A percentile compares a stretch with the other conserved stretches of the same genome.
Conservation (phyloP, 2,113 vertebrate species). For the Entelurus aequoreus region DNA sequence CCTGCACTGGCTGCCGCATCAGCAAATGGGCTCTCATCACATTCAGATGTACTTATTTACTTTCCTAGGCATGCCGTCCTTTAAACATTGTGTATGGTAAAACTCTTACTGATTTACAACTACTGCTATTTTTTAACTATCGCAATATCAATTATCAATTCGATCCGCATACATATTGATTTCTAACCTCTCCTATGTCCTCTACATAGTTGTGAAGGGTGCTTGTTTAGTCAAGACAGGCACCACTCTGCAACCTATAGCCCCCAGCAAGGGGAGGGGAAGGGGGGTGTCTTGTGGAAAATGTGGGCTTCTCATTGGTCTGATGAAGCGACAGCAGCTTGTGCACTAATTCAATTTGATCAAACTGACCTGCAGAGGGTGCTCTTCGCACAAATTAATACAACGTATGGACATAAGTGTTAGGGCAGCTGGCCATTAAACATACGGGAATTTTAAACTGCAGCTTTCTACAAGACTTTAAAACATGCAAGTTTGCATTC, state of each 20-base stretch:
- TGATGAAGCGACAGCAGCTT: slow-evolving; percentile 12
- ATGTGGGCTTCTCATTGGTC: slow-evolving; percentile 13
- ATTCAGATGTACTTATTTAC: slow-evolving; percentile 1
- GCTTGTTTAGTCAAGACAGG: slow-evolving; percentile 7
- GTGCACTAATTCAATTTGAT: not conserved
- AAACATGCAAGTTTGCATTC: no score
- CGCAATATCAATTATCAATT: slow-evolving; percentile 20
- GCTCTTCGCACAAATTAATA: slow-evolving; percentile 9
- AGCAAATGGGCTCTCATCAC: slow-evolving; percentile 45
- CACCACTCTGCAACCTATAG: slow-evolving; percentile 15
- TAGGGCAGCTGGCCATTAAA: not conserved
- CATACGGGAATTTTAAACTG: not conserved
- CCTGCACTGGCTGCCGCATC: slow-evolving; percentile 34
- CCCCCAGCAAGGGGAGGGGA: slow-evolving; percentile 1
- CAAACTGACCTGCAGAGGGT: slow-evolving; percentile 30
- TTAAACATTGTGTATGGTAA: not conserved
- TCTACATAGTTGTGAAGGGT: slow-evolving; percentile 2
- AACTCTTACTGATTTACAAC: not conserved
- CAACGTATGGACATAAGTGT: not conserved
- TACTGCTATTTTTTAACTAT: not conserved
- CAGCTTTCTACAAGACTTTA: not conserved
- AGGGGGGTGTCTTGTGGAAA: slow-evolving; percentile 1
- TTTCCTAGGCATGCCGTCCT: not conserved
- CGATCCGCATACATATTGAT: slow-evolving; percentile 39
- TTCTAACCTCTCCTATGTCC: slow-evolving; percentile 20